Evolutionary conservation across 2,888 invertebrate species (phyloP).

Genomic region (Harpalus rufipes): DNA sequence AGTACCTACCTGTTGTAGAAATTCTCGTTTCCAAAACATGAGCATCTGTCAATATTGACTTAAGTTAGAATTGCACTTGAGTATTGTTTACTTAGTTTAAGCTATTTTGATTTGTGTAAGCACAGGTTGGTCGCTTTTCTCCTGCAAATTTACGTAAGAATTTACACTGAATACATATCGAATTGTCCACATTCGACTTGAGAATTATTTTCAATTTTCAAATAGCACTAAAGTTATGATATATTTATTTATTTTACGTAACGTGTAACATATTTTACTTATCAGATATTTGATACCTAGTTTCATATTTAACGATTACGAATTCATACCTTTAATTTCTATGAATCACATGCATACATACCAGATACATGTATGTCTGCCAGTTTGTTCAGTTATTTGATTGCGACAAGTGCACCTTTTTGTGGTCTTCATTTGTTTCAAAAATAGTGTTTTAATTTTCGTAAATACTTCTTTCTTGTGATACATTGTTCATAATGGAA

Average conservation of each 20-base stretch:
- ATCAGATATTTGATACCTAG: not conserved
- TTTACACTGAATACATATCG: no score
- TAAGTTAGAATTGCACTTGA: slow-evolving; percentile 71
- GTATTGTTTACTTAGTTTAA: slow-evolving; percentile 71
- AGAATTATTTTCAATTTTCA: no score
- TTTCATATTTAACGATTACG: not conserved
- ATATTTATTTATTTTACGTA: not conserved
- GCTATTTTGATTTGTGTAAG: slow-evolving; percentile 67
- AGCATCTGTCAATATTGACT: slow-evolving; percentile 71
- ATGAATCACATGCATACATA: not conserved
- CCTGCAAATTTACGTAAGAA: slow-evolving; percentile 4
- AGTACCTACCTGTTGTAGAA: slow-evolving; percentile 65
- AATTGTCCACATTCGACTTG: no score
- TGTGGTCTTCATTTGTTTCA: not conserved
- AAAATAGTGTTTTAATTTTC: not conserved
- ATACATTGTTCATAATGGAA: no score
- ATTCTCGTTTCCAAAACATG: slow-evolving; percentile 57
- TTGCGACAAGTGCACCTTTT: not conserved
- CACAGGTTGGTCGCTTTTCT: slow-evolving; percentile 17
- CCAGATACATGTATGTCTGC: not conserved
- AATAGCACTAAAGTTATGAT: no score
- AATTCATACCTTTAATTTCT: slow-evolving; percentile 6
- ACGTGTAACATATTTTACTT: slow-evolving; percentile 8
- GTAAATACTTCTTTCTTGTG: no score
- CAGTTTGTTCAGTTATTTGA: not conserved